Base-by-base conservation (phyloP, 2,888 invertebrate genomes). In the Melikaiella ostensackeni region DNA sequence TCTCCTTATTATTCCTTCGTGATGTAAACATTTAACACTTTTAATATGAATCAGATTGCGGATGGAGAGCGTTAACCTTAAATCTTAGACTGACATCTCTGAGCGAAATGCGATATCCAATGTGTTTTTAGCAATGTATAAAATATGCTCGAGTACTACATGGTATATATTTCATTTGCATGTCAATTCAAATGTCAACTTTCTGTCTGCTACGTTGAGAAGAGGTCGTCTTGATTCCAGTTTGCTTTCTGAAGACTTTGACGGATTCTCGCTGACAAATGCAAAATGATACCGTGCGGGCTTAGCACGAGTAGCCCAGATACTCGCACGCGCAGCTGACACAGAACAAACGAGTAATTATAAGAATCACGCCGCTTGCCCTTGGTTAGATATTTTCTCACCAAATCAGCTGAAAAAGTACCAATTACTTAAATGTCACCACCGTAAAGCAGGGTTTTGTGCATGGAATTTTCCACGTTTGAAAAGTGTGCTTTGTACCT, bases 281-380 rank as follows among this genome's bases (percentile, higher is more conserved):
- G 30, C 70, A 70, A 70, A 50, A 30, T 46, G 70, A 50, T 46
- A 50, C 30, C n/a, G 50, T 42, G 66, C 46, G 66, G 50, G 42
- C 27, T 70, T 50, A 35, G n/a, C 63, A 63, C 38, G 33, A 35
- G 33, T 35, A 63, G 33, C n/a, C 35, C n/a, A 63, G 63, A 63
- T 63, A 30, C 13, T 70, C n/a, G 70, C 70, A 70, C 70, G 70
- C 70, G 70, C 70, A 70, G 46, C 66, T 64, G 66, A 70, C 50
- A 70, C 33, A 50, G 70, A 55, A 70, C 50, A 33, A 70, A 50
- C 27, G 66, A 46, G 46, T 66, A 66, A 66, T 27, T 16, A 66
- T 24, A 42, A 66, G 66, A 8, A 42, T 42, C 66, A 46, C 21
- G 38, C 19, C 38, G 13, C 35, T 30, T 13, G 38, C 38, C 24